These are phyloP conservation scores for Syngnathus floridae DNA, from an alignment of 2,113 vertebrate species.

Conservation along the genomic window DNA sequence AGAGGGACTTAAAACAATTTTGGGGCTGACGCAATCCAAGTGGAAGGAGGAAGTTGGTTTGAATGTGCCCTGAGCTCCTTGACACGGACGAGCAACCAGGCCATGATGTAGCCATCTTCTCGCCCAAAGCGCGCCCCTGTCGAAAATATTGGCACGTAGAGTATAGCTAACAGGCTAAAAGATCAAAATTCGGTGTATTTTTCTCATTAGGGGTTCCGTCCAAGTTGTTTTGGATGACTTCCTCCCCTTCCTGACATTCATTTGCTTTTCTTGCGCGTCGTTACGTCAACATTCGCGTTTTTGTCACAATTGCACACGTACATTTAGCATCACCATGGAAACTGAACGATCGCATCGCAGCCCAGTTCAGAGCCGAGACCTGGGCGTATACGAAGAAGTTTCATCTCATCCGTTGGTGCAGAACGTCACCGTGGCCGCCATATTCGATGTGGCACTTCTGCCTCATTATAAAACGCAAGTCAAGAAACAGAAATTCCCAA, in stretches of 20 bases:
- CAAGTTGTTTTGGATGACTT: not conserved
- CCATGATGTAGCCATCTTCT: no score
- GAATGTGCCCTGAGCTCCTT: no score
- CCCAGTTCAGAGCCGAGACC: slow-evolving; percentile 21
- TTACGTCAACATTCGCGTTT: not conserved
- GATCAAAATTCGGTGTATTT: not conserved
- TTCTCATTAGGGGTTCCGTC: no score
- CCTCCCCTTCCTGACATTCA: not conserved
- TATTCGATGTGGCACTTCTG: not conserved
- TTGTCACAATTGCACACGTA: slow-evolving; percentile 11
- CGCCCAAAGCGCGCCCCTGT: no score
- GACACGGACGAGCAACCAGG: no score
- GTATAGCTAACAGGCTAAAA: not conserved
- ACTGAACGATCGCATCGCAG: slow-evolving; percentile 11
- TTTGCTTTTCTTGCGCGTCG: not conserved
- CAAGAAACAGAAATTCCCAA: not conserved
- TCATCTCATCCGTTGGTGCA: not conserved
- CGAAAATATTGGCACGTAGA: not conserved
- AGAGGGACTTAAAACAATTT: no score
- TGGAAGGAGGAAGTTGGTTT: no score
- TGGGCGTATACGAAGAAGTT: not conserved
- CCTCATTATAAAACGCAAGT: not conserved
- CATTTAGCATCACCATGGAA: slow-evolving; percentile 33
- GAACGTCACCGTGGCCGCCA: not conserved
- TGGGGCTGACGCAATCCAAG: no score